A percentile compares a stretch with the other conserved stretches of the same genome.
These are phyloP conservation scores for Temnothorax nylanderi DNA, from an alignment of 1,140 invertebrate genomes.

Conservation along the genomic window DNA sequence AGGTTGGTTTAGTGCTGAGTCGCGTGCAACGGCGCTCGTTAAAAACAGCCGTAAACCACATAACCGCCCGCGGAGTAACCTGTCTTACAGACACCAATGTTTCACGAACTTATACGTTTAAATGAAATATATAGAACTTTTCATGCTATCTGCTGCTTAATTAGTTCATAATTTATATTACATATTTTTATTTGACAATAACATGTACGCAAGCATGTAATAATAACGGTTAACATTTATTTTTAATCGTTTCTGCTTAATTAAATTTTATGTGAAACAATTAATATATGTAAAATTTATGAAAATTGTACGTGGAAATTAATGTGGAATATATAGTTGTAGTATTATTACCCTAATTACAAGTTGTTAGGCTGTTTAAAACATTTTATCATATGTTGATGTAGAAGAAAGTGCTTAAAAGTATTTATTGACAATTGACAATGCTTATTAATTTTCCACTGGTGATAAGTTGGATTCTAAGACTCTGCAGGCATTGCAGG, in stretches of 20 bases:
- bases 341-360: not conserved
- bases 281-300: not conserved
- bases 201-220: not conserved
- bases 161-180: not conserved
- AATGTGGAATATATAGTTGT: not conserved
- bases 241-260: not conserved
- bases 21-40: conserved; percentile 85
- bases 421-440: conserved; percentile 9
- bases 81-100: conserved; percentile 70
- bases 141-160: not conserved
- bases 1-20: conserved; percentile 85
- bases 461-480: conserved; percentile 32
- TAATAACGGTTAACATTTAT: not conserved
- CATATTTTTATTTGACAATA: conserved; percentile 7
- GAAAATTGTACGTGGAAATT: not conserved
- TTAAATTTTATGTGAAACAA: not conserved
- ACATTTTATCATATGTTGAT: conserved; percentile 32
- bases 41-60: conserved; percentile 85
- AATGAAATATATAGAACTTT: conserved; percentile 26
- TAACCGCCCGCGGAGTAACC: conserved; percentile 79
- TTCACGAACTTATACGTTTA: conserved; percentile 59
- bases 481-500: conserved; percentile 58
- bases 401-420: conserved; percentile 5
- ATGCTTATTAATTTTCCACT: conserved; percentile 26
- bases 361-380: not conserved